Evolutionary conservation across 2,797 vertebrate genomes (phyloP).

Genomic region (Esox lucius): DNA sequence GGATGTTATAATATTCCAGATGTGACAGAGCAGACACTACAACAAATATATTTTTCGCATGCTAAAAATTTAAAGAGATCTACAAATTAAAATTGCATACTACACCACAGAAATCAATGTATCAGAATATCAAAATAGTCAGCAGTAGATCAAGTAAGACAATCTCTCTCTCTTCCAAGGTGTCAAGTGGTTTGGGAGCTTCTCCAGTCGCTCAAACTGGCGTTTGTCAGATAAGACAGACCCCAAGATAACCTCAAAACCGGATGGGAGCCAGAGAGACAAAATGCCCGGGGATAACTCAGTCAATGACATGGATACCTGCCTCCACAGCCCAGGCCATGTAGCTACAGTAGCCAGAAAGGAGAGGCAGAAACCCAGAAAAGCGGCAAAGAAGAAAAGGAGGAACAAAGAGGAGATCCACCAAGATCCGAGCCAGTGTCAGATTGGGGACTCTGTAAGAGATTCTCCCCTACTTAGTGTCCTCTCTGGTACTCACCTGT

Average conservation of each 20-base stretch:
- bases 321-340: slow-evolving; percentile 71
- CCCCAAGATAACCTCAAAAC: slow-evolving; percentile 25
- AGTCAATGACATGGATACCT: slow-evolving; percentile 75
- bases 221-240: slow-evolving; percentile 29
- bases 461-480: slow-evolving; percentile 65
- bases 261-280: slow-evolving; percentile 9
- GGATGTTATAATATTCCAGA: slow-evolving; percentile 44
- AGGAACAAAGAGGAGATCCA: slow-evolving; percentile 15
- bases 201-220: slow-evolving; percentile 75
- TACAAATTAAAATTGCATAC: neutral
- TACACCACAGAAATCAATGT: neutral
- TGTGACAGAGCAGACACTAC: slow-evolving; percentile 12
- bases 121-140: neutral
- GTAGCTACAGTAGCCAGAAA: slow-evolving; percentile 86
- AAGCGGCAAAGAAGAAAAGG: slow-evolving; percentile 30
- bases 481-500: slow-evolving; percentile 47
- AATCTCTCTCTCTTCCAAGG: slow-evolving; percentile 61
- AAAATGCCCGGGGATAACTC: slow-evolving; percentile 46
- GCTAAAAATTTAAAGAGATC: slow-evolving; percentile 3
- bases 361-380: slow-evolving; percentile 41
- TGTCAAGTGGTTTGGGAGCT: slow-evolving; percentile 83
- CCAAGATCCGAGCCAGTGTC: slow-evolving; percentile 29
- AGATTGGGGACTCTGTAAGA: slow-evolving; percentile 47
- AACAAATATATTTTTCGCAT: slow-evolving; percentile 30
- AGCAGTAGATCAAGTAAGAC: neutral